phyloP scores from a whole-genome alignment of 2,113 vertebrate species.

The Rhinoptilus africanus region DNA sequence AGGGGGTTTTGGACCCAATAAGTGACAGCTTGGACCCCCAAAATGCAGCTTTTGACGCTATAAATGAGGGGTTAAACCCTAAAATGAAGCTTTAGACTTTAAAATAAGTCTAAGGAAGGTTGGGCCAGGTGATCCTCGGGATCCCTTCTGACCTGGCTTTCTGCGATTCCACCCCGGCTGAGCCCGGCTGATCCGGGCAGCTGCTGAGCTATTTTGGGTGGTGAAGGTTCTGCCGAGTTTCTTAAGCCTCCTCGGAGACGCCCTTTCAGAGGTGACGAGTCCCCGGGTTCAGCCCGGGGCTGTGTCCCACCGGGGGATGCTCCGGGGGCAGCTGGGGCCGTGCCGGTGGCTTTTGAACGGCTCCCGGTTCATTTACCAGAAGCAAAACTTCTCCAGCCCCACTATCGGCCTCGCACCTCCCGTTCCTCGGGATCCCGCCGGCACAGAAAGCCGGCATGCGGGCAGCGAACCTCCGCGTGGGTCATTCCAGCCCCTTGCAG shows the following conservation, averaged over 20 bases:
- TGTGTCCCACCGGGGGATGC: neutral
- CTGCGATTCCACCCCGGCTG: neutral
- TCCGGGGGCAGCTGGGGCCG: neutral
- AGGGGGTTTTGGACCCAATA: too few relatives aligned
- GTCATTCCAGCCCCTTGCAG: too few relatives aligned
- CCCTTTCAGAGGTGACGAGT: neutral
- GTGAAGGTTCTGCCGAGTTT: neutral
- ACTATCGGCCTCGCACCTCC: accelerated
- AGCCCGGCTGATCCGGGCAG: neutral
- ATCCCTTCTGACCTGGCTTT: too few relatives aligned
- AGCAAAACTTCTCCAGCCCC: too few relatives aligned
- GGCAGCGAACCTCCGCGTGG: accelerated
- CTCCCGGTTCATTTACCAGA: neutral
- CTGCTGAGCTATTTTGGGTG: neutral
- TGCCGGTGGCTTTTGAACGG: accelerated
- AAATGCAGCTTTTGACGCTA: too few relatives aligned
- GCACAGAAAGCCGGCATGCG: accelerated
- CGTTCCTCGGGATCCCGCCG: accelerated
- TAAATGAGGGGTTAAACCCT: too few relatives aligned
- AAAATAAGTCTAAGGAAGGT: too few relatives aligned
- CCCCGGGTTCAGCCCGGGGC: too few relatives aligned
- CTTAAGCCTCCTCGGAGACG: neutral
- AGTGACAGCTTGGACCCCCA: too few relatives aligned
- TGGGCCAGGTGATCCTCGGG: too few relatives aligned
- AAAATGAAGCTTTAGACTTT: too few relatives aligned